phyloP scores from a whole-genome alignment of 92 coral and sea anemone species.

The Paragorgia papillata region DNA sequence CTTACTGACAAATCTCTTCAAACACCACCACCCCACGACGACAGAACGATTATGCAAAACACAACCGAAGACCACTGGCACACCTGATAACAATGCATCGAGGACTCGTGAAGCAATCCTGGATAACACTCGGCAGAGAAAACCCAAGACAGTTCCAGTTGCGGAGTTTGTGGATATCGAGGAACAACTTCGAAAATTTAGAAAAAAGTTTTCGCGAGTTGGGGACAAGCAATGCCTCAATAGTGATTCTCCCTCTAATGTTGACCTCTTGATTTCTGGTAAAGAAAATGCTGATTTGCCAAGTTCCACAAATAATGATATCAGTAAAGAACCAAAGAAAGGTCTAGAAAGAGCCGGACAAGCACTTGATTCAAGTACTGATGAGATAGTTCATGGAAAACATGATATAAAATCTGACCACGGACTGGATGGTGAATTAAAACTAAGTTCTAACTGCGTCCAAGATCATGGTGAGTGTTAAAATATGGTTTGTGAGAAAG shows the following conservation, averaged over 20 bases:
- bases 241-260: background rate
- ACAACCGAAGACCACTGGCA: background rate
- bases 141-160: background rate
- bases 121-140: background rate
- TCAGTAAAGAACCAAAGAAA: background rate
- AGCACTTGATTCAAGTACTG: background rate
- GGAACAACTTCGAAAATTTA: background rate
- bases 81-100: background rate
- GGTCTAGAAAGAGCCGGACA: too few relatives aligned
- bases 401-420: background rate
- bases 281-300: background rate
- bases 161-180: constrained; percentile 34
- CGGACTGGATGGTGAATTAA: background rate
- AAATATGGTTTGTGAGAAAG: too few relatives aligned
- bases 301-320: background rate
- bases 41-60: background rate
- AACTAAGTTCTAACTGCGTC: background rate
- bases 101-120: background rate
- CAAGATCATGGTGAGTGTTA: background rate
- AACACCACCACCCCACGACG: background rate
- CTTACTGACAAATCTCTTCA: constrained; percentile 6
- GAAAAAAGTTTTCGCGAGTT: constrained; percentile 2
- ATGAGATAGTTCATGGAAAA: background rate
- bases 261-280: background rate
- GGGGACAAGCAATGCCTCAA: too few relatives aligned